Base-by-base conservation (phyloP, 2,797 vertebrate species). In the Tapera naevia region DNA sequence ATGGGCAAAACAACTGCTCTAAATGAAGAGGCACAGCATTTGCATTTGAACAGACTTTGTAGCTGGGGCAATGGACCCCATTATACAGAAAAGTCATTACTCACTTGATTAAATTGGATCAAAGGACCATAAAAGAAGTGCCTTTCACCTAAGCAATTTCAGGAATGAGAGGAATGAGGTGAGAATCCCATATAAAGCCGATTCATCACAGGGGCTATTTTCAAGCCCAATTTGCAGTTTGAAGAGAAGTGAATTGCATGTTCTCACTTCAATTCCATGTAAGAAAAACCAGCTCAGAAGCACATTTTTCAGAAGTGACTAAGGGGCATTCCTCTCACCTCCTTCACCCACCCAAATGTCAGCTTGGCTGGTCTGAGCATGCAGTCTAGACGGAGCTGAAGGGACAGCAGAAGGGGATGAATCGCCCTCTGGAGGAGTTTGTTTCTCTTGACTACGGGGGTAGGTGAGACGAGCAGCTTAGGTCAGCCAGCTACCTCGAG, bases 311-410 rank as follows among this genome's bases (percentile, higher is more conserved):
- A 82, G 25, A 89, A 87, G 81, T 96, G 95, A 96, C 22, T 24
- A 95, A 93, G 93, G 94, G 93, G 91, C 79, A 96, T 95, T 96
- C 94, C 93, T 88, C 94, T 95, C 90, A 95, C 88, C 83, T 95
- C 91, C 86, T 95, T 96, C 91, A 76, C 66, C 60, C 90, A 88
- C 25, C 51, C 86, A 91, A 96, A 94, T 79, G 91, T 79, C 96
- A 95, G 94, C 83, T n/a, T 88, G 83, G 80, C 91, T 56, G 65
- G 83, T 43, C 76, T 56, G 37, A 91, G 93, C 66, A 87, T 69
- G 78, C 70, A 90, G 91, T 54, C 70, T 93, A 94, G 91, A 91
- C 86, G 8, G 54, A 88, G 76, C 75, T 25, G 80, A 76, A 86
- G 1, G 17, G 57, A 16, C 62, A 82, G 57, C 80, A 91, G 19